Percentiles rank a stretch among this genome's conserved stretches.
Evolutionary conservation across 2,797 vertebrate species (phyloP).

Genomic region (Lerista edwardsae): DNA sequence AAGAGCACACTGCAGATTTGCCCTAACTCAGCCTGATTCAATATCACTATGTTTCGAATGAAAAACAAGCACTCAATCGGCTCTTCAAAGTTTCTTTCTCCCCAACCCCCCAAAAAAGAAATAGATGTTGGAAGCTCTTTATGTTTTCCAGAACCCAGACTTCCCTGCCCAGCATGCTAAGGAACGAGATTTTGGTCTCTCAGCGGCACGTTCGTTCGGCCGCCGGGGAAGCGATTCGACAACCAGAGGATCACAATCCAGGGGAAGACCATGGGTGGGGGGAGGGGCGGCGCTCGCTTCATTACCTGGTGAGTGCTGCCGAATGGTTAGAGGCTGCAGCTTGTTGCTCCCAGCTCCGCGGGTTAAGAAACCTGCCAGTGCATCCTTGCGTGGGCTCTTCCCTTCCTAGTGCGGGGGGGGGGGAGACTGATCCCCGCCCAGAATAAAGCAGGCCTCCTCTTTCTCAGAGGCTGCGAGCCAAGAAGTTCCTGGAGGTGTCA

Average conservation of each 20-base stretch:
- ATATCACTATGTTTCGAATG: not conserved
- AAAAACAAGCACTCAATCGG: not conserved
- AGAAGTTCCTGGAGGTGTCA: slow-evolving; percentile 2
- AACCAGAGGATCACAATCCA: not conserved
- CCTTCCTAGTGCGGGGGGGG: slow-evolving; percentile 79
- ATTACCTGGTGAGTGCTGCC: slow-evolving; percentile 73
- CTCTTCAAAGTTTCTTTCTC: no score
- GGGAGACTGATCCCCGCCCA: slow-evolving; percentile 74
- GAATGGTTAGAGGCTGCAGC: slow-evolving; percentile 76
- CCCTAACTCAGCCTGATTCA: fast-evolving
- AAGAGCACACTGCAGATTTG: not conserved
- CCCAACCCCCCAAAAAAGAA: not conserved
- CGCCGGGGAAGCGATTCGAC: fast-evolving
- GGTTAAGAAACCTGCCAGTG: slow-evolving; percentile 77
- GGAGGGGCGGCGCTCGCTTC: not conserved
- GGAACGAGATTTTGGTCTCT: not conserved
- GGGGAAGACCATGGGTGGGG: not conserved
- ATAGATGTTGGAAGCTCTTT: not conserved
- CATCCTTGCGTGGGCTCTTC: slow-evolving; percentile 79
- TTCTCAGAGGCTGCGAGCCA: slow-evolving; percentile 47
- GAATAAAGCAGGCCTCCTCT: slow-evolving; percentile 80
- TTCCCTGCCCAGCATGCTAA: fast-evolving
- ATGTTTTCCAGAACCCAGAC: no score
- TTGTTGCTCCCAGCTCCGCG: slow-evolving; percentile 78
- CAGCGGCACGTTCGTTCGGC: not conserved